These are phyloP conservation scores for Heliconius hortense DNA, from an alignment of 2,888 invertebrate species.

Conservation along the genomic window DNA sequence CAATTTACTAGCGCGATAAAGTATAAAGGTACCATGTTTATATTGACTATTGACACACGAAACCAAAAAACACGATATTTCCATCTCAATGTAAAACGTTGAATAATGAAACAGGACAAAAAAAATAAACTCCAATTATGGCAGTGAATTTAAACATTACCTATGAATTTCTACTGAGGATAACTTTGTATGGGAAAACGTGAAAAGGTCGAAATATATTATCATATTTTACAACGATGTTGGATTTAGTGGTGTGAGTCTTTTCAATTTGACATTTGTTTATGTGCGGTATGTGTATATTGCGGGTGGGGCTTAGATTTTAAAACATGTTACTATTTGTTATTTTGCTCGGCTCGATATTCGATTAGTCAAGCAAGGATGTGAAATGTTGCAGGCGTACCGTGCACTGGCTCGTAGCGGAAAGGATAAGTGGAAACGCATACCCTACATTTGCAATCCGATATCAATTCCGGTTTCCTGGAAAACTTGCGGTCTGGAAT, in stretches of 20 bases:
- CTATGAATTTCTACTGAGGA: slow-evolving; percentile 38
- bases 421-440: slow-evolving; percentile 39
- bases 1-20: not conserved
- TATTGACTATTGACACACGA: slow-evolving; percentile 6
- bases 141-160: slow-evolving; percentile 31
- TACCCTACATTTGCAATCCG: slow-evolving; percentile 56
- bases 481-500: slow-evolving; percentile 36
- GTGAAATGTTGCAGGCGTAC: slow-evolving; percentile 29
- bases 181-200: slow-evolving; percentile 27
- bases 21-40: not conserved
- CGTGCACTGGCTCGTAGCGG: slow-evolving; percentile 23
- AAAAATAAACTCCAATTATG: slow-evolving; percentile 29
- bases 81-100: slow-evolving; percentile 24
- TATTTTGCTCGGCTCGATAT: slow-evolving; percentile 5
- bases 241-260: slow-evolving; percentile 23
- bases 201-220: slow-evolving; percentile 44
- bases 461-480: slow-evolving; percentile 58
- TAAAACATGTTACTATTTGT: slow-evolving; percentile 2
- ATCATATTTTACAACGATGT: slow-evolving; percentile 31
- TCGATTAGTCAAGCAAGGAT: slow-evolving; percentile 32
- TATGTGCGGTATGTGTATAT: not conserved
- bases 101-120: slow-evolving; percentile 33
- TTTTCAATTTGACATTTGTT: slow-evolving; percentile 23
- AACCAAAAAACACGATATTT: slow-evolving; percentile 16
- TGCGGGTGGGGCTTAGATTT: not conserved